A percentile compares a stretch with the other conserved stretches of the same genome.
Conservation (phyloP, 2,888 invertebrate genomes). For the Pachliopta kotzebuea region DNA sequence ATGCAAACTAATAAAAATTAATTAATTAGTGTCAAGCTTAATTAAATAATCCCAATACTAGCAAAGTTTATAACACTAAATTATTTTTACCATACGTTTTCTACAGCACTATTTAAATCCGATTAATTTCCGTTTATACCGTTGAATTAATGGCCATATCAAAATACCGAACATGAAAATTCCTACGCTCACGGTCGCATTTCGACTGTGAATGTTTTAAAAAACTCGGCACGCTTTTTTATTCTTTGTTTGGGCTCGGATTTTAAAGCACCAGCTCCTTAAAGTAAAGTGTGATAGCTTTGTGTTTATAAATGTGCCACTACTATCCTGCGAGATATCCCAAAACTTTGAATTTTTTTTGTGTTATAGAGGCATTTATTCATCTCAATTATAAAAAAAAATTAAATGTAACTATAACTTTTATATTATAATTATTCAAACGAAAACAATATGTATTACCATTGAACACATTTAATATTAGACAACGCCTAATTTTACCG, state of each 20-base stretch:
- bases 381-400: not conserved
- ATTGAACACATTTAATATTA: no score
- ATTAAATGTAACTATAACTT: not conserved
- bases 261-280: constrained; percentile 24
- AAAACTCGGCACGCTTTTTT: constrained; percentile 19
- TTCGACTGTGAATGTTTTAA: constrained; percentile 19
- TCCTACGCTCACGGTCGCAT: constrained; percentile 14
- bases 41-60: not conserved
- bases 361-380: not conserved
- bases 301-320: constrained; percentile 19
- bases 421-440: no score
- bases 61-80: not conserved
- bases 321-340: constrained; percentile 8
- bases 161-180: constrained; percentile 21
- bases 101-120: constrained; percentile 1
- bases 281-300: constrained; percentile 26
- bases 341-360: not conserved
- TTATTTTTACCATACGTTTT: not conserved
- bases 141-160: constrained; percentile 18
- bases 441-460: no score
- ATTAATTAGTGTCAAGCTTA: not conserved
- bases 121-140: constrained; percentile 7
- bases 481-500: no score
- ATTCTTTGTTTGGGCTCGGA: constrained; percentile 21
- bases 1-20: not conserved